These are phyloP conservation scores for Odontomachus brunneus DNA, from an alignment of 1,140 invertebrate genomes.

Conservation along the genomic window DNA sequence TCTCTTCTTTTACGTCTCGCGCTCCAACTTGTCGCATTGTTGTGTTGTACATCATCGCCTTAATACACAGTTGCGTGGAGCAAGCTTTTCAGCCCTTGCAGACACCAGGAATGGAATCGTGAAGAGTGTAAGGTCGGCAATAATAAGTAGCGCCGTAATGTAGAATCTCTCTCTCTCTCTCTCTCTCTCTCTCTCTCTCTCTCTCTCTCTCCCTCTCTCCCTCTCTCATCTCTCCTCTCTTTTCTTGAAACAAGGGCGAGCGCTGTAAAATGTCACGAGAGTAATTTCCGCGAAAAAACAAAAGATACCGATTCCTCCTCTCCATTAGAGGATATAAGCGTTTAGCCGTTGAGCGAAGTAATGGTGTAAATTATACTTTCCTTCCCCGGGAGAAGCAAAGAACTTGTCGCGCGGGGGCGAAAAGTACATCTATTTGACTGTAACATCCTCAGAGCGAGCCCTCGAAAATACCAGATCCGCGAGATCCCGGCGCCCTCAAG, in stretches of 20 bases:
- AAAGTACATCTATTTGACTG: neutral
- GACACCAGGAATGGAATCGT: neutral
- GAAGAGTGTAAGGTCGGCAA: constrained; percentile 5
- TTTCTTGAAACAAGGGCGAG: neutral
- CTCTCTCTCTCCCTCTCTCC: neutral
- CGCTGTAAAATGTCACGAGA: neutral
- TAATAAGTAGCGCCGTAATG: neutral
- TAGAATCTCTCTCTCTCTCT: neutral
- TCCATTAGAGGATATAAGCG: neutral
- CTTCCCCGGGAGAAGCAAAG: neutral
- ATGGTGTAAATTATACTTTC: neutral
- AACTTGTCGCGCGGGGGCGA: neutral
- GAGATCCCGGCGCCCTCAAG: neutral
- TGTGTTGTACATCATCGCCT: constrained; percentile 21
- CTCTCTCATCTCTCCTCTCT: too few species aligned
- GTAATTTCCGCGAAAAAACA: constrained; percentile 10
- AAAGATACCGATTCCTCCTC: constrained; percentile 16
- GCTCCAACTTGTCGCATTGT: constrained; percentile 10
- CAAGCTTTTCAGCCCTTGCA: neutral
- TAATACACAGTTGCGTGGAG: constrained; percentile 30
- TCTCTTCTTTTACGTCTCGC: neutral
- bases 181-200: too few species aligned
- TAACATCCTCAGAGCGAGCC: neutral
- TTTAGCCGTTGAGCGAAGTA: neutral
- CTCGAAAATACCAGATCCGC: neutral